Conservation (phyloP, 2,888 invertebrate genomes). For the Cynaeus angustus region DNA sequence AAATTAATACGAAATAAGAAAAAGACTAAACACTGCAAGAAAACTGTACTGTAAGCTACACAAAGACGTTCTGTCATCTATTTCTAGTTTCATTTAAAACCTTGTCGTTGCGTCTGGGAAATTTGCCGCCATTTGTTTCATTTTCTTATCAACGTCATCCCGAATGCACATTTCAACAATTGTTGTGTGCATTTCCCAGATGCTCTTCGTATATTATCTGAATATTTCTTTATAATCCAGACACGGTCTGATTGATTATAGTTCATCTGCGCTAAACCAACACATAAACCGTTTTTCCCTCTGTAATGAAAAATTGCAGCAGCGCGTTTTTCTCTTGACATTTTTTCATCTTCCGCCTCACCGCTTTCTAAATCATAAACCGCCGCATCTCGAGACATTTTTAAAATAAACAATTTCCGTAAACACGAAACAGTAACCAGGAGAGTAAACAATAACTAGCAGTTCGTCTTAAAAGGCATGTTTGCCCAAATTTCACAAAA, state of each 20-base stretch:
- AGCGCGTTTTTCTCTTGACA: constrained; percentile 13
- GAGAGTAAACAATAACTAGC: constrained; percentile 8
- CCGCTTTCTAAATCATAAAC: constrained; percentile 21
- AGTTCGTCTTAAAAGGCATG: neutral
- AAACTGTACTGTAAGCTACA: neutral
- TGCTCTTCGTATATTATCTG: constrained; percentile 7
- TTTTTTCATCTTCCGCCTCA: constrained; percentile 24
- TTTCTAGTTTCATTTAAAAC: neutral
- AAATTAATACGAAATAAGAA: neutral
- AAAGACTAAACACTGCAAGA: neutral
- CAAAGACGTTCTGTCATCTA: neutral
- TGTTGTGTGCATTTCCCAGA: constrained; percentile 13
- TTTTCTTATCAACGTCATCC: neutral
- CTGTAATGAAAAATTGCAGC: constrained; percentile 30
- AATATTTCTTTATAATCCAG: constrained; percentile 26
- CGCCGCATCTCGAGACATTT: constrained; percentile 3
- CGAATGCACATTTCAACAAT: constrained; percentile 12
- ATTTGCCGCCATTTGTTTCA: constrained; percentile 8
- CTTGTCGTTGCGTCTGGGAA: neutral
- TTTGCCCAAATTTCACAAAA: constrained; percentile 20
- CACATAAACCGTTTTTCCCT: constrained; percentile 1
- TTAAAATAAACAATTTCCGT: neutral
- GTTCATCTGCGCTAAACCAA: too few relatives aligned
- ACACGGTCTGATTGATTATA: constrained; percentile 26
- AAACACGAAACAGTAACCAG: constrained; percentile 16